Base-by-base conservation (phyloP, 2,797 vertebrate genomes). In the Choloepus didactylus region DNA sequence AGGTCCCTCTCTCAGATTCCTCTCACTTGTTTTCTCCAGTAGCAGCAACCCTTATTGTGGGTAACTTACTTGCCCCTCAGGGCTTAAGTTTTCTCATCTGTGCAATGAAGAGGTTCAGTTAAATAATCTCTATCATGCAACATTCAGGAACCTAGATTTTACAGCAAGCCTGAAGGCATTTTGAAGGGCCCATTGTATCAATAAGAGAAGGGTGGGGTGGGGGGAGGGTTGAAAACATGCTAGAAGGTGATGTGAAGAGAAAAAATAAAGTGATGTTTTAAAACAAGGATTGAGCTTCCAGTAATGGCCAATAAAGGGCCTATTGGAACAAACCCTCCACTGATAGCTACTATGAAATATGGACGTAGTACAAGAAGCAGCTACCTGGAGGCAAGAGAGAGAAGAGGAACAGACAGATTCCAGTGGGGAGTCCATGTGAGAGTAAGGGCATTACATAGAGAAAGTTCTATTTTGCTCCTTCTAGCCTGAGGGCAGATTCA, bases 1-100 rank as follows among this genome's bases (percentile, higher is more conserved):
- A 4, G 18, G 35, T 0, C 1, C 16, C 59, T 62, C 51, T 16
- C 29, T 12, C 54, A 67, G 62, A 38, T 31, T 0, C 1, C 31
- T 62, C 59, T 69, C 23, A 2, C 46, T 62, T 56, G 21, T 62
- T 29, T 62, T 80, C 38, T 41, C 41, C 75, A 35, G 66, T 6
- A 54, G 14, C 1, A 1, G 38, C 10, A 2, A 14, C 38, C 38
- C 38, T 56, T 60, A 9, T 5, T 27, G 10, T 6, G 35, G 15
- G 6, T 54, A 66, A 77, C 49, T 90, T 44, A 27, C 35, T 56
- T 81, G 41, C 18, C 77, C 12, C n/a, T 70, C 11, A 0, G 51
- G n/a, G 15, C 35, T 29, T 83, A n/a, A 10, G 27, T 87, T 94
- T 95, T 85, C 69, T 59, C 59, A 69, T 76, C 75, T 80, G 41